Conservation (phyloP, 2,888 invertebrate genomes). For the Morpho deidamia region DNA sequence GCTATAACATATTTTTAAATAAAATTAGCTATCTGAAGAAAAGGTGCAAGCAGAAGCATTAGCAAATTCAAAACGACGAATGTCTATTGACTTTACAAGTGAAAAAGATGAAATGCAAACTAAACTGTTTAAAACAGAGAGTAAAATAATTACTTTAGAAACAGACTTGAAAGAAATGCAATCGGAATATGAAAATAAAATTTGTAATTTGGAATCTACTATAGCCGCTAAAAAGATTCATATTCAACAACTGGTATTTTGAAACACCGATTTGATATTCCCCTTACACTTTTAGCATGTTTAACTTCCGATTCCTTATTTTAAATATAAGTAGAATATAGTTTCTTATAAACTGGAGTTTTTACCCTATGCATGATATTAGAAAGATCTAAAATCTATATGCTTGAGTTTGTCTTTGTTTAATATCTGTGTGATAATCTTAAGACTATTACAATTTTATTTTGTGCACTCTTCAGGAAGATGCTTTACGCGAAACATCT, state of each 20-base stretch:
- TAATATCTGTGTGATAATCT: neutral
- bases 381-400: no score
- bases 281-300: slow-evolving; percentile 13
- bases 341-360: neutral
- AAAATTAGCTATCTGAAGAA: slow-evolving; percentile 46
- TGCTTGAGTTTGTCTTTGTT: no score
- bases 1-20: neutral
- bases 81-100: slow-evolving; percentile 61
- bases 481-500: slow-evolving; percentile 61
- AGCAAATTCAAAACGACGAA: slow-evolving; percentile 53
- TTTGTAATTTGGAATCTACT: slow-evolving; percentile 77
- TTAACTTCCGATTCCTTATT: neutral
- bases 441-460: neutral
- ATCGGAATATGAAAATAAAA: slow-evolving; percentile 78
- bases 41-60: slow-evolving; percentile 63
- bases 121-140: slow-evolving; percentile 66
- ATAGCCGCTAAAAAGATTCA: slow-evolving; percentile 79
- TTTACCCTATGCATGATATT: slow-evolving; percentile 7
- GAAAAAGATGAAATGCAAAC: slow-evolving; percentile 71
- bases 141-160: slow-evolving; percentile 66
- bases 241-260: slow-evolving; percentile 79
- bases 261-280: slow-evolving; percentile 7
- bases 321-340: neutral
- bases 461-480: slow-evolving; percentile 44
- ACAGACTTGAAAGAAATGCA: slow-evolving; percentile 74